Base-by-base conservation (phyloP, 2,888 invertebrate genomes). In the Orthosia gracilis region DNA sequence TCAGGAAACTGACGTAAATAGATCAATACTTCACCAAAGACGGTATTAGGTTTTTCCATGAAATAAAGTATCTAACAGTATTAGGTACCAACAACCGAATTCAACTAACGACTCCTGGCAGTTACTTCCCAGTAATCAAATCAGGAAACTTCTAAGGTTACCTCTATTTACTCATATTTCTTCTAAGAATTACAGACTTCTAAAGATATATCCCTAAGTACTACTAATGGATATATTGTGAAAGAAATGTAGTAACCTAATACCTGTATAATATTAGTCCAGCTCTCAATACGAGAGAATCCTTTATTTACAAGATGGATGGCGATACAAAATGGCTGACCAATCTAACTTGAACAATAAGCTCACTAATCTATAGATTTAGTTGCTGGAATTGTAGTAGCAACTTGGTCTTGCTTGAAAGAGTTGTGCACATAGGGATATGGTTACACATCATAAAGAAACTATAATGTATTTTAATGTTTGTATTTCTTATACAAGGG, bases 271-370 rank as follows among this genome's bases (percentile, higher is more conserved):
- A 9, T 40, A 57, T 69, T 78, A 58, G 69, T 66, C 9, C 66
- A 69, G 80, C 55, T 80, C 52, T 72, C 62, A 69, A 69, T 66
- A 66, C 40, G 54, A 69, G 47, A 58, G 49, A 82, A 67, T 40
- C 72, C 68, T 78, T 82, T 80, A 78, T 82, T 81, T 67, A 69
- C 59, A 74, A 92, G 92, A 57, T 77, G 64, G 70, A 67, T 61
- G 67, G 54, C 31, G 40, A 81, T 67, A 83, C 64, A 70, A 58
- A 26, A 71, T 67, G 58, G 59, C 62, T 58, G 76, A 40, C 61
- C 52, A 26, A 49, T 50, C 52, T 45, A 47, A 47, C 58, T 58
- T 55, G 50, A 55, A 72, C 47, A 59, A 57, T 45, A 54, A 50
- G n/a, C 54, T 66, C 21, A 67, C 40, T 76, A 55, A 71, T 71